Conservation (phyloP, 2,797 vertebrate genomes). For the Acanthornis magna region DNA sequence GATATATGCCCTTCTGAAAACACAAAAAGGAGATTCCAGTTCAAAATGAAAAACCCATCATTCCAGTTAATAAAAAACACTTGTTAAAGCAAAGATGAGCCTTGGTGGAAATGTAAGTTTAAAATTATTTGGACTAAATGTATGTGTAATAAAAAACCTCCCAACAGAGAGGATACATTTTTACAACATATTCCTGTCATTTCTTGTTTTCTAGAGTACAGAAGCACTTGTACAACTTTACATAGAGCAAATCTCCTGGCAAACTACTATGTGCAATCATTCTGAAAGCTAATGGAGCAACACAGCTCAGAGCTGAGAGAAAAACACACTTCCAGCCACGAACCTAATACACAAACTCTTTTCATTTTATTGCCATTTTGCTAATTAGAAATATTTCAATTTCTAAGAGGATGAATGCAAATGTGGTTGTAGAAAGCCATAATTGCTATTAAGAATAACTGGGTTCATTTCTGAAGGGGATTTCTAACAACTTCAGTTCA, state of each 20-base stretch:
- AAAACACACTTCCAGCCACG: background rate
- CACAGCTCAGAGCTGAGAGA: background rate
- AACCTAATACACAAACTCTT: background rate
- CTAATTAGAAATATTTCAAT: slow-evolving; percentile 12
- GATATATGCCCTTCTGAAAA: slow-evolving; percentile 49
- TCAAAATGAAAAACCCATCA: slow-evolving; percentile 47
- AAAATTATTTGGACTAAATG: slow-evolving; percentile 73
- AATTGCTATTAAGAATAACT: background rate
- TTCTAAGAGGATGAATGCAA: background rate
- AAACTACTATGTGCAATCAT: background rate
- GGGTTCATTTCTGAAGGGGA: slow-evolving; percentile 17
- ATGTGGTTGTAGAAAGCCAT: background rate
- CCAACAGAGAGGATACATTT: slow-evolving; percentile 70
- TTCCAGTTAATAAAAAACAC: slow-evolving; percentile 67
- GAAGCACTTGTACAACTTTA: slow-evolving; percentile 30
- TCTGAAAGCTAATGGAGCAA: background rate
- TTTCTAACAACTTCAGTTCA: slow-evolving; percentile 26
- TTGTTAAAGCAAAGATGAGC: slow-evolving; percentile 76
- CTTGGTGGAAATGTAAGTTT: slow-evolving; percentile 73
- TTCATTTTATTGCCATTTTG: background rate
- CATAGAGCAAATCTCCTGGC: background rate
- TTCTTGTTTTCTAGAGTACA: slow-evolving; percentile 50
- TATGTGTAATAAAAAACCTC: slow-evolving; percentile 73
- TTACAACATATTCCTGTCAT: slow-evolving; percentile 64
- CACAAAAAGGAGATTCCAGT: slow-evolving; percentile 46